Conservation (phyloP, 1,140 invertebrate species). For the Drosophila rufa region DNA sequence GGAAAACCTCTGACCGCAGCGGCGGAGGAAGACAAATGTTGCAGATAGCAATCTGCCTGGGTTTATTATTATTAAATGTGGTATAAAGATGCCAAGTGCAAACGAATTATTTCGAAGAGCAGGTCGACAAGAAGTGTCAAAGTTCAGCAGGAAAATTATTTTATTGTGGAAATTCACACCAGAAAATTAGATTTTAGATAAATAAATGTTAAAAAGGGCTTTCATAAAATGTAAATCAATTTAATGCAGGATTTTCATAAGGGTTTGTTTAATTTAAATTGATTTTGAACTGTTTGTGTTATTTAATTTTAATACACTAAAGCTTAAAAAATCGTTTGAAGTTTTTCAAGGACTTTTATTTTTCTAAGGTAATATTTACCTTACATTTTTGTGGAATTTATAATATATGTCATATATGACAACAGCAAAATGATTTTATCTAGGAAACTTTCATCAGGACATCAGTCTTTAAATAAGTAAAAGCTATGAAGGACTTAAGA, state of each 20-base stretch:
- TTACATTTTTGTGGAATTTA: no score
- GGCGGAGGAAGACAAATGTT: conserved; percentile 48
- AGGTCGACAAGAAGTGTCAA: neutral
- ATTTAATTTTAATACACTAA: neutral
- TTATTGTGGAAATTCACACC: neutral
- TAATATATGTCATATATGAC: no score
- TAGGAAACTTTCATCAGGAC: no score
- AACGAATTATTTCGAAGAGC: conserved; percentile 26
- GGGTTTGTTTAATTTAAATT: neutral
- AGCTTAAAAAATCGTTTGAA: no score
- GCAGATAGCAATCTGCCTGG: conserved; percentile 32
- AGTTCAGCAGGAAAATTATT: neutral
- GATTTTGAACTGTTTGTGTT: neutral
- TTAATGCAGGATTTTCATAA: neutral
- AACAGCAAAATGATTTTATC: no score
- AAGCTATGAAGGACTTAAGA: no score
- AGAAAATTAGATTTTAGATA: neutral
- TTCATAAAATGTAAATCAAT: neutral
- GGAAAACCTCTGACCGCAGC: conserved; percentile 61
- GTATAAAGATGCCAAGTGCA: conserved; percentile 26
- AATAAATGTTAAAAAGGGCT: neutral
- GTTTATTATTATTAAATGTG: conserved; percentile 57
- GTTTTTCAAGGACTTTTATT: neutral
- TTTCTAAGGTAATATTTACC: neutral
- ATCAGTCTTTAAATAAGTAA: no score